A percentile compares a stretch with the other conserved stretches of the same genome.
phyloP scores from a whole-genome alignment of 1,140 invertebrate species.

The Pseudomyrmex flavicornis region DNA sequence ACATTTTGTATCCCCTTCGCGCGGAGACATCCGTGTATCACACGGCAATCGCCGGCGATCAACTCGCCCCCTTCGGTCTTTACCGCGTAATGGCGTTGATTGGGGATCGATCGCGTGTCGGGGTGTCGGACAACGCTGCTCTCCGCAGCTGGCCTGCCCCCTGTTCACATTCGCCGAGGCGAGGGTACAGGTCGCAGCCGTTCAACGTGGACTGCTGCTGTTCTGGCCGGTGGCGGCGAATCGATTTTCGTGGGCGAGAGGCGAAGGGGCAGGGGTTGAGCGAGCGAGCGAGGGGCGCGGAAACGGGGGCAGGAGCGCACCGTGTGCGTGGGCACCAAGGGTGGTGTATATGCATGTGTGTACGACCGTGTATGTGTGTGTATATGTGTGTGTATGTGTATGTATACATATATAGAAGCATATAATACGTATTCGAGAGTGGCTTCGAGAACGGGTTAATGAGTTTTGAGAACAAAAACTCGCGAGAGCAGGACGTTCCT shows the following conservation, averaged over 20 bases:
- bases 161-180: constrained; percentile 23
- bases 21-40: not conserved
- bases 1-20: no score
- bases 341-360: not conserved
- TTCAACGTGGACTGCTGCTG: constrained; percentile 60
- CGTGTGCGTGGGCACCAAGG: constrained; percentile 24
- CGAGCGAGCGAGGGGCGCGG: constrained; percentile 18
- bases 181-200: constrained; percentile 19
- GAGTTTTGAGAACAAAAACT: not conserved
- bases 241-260: constrained; percentile 66
- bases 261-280: not conserved
- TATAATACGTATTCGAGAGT: not conserved
- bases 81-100: constrained; percentile 52
- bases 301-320: constrained; percentile 49
- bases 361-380: not conserved
- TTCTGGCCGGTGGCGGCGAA: constrained; percentile 67
- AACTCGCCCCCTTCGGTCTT: not conserved
- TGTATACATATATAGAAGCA: not conserved
- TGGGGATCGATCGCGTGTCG: constrained; percentile 50
- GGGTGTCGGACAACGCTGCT: constrained; percentile 34
- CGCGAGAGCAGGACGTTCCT: not conserved
- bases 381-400: not conserved
- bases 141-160: not conserved
- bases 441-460: constrained; percentile 6
- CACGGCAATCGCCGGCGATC: constrained; percentile 1